These are phyloP conservation scores for Onychostoma macrolepis DNA, from an alignment of 2,113 vertebrate species.

Conservation along the genomic window DNA sequence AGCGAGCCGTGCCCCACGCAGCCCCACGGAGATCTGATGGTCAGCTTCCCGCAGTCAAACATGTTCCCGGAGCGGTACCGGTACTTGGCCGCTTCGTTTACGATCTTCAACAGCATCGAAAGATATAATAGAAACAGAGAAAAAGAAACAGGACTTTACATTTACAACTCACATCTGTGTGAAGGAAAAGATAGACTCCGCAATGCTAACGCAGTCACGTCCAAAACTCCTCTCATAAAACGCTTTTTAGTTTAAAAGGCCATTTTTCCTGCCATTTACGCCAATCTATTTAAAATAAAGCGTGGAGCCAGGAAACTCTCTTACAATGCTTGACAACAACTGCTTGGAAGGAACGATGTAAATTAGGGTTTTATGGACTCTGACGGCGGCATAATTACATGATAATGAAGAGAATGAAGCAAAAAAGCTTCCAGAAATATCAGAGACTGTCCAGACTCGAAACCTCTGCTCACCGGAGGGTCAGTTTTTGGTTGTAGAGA, in stretches of 20 bases:
- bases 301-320: neutral
- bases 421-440: neutral
- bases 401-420: neutral
- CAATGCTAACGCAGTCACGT: neutral
- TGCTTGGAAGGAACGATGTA: neutral
- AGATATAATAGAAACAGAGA: neutral
- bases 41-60: slow-evolving; percentile 93
- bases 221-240: slow-evolving; percentile 1
- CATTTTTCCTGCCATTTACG: neutral
- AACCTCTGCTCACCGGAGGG: neutral
- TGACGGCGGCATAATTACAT: neutral
- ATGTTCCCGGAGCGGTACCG: slow-evolving; percentile 95
- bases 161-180: slow-evolving; percentile 1
- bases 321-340: neutral
- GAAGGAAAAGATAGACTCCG: neutral
- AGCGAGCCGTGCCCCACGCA: slow-evolving; percentile 95
- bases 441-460: neutral
- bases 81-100: slow-evolving; percentile 98
- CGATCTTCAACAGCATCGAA: slow-evolving; percentile 78
- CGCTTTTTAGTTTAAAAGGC: neutral
- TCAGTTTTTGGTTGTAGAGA: slow-evolving; percentile 9
- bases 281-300: neutral
- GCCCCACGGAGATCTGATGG: slow-evolving; percentile 95
- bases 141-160: neutral
- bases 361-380: neutral